Evolutionary conservation across 2,113 vertebrate species (phyloP).

Genomic region (Rousettus leschenaultii): DNA sequence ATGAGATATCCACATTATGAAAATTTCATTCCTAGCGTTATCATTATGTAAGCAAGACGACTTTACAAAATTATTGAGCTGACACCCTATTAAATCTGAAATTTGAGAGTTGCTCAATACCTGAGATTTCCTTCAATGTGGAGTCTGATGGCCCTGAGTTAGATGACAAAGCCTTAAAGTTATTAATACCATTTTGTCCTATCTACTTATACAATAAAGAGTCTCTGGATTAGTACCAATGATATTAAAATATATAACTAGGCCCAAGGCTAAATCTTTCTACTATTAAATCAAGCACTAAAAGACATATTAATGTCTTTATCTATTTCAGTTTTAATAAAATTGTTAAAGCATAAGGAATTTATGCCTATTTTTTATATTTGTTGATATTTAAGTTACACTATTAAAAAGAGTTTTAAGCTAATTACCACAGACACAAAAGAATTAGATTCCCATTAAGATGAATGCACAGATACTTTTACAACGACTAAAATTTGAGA

Average conservation of each 20-base stretch:
- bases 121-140: neutral
- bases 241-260: neutral
- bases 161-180: neutral
- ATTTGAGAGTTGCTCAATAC: neutral
- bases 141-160: neutral
- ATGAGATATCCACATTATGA: neutral
- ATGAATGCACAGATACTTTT: neutral
- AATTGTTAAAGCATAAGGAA: neutral
- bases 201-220: neutral
- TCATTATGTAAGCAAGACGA: neutral
- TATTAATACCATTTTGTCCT: neutral
- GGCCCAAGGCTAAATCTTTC: conserved; percentile 21
- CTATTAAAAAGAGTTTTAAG: conserved; percentile 21
- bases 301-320: neutral
- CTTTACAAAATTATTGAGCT: neutral
- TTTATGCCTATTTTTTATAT: neutral
- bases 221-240: neutral
- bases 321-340: neutral
- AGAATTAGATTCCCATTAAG: neutral
- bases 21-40: conserved; percentile 10
- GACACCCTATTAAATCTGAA: neutral
- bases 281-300: neutral
- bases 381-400: neutral
- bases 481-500: neutral
- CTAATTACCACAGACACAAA: neutral